Percentiles rank a stretch among this genome's conserved stretches.
These are phyloP conservation scores for Caradrina clavipalpis DNA, from an alignment of 2,888 invertebrate genomes.

Conservation along the genomic window DNA sequence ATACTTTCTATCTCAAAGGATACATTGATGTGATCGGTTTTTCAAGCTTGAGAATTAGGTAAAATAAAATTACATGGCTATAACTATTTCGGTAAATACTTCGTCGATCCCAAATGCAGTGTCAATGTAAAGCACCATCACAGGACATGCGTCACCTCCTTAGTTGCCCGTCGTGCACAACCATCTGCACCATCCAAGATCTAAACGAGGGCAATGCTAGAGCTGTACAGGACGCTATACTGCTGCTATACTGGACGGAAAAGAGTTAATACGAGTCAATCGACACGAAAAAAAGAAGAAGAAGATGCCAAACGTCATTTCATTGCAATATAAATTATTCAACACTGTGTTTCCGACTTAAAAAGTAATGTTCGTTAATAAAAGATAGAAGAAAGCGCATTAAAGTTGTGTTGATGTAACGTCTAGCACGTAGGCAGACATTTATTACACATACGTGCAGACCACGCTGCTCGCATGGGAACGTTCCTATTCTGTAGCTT, in stretches of 20 bases:
- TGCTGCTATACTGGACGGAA: no score
- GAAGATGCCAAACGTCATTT: no score
- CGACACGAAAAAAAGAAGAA: no score
- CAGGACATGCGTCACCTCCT: no score
- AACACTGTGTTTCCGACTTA: background rate
- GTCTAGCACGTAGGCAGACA: conserved; percentile 11
- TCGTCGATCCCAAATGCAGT: no score
- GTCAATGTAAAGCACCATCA: no score
- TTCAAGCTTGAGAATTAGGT: background rate
- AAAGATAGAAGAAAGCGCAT: background rate
- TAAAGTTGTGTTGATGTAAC: background rate
- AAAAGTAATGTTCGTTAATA: background rate
- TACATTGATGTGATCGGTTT: background rate
- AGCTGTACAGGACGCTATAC: no score
- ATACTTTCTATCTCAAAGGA: background rate
- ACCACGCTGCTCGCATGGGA: background rate
- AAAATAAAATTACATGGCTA: background rate
- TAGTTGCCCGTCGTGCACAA: no score
- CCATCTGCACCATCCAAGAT: no score
- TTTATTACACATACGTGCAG: conserved; percentile 20
- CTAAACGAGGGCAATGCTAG: no score
- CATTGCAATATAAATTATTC: background rate
- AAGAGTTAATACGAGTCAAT: no score
- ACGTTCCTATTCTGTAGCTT: conserved; percentile 4
- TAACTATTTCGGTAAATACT: no score